These are phyloP conservation scores for Papilio helenus DNA, from an alignment of 1,140 invertebrate genomes.

Conservation along the genomic window DNA sequence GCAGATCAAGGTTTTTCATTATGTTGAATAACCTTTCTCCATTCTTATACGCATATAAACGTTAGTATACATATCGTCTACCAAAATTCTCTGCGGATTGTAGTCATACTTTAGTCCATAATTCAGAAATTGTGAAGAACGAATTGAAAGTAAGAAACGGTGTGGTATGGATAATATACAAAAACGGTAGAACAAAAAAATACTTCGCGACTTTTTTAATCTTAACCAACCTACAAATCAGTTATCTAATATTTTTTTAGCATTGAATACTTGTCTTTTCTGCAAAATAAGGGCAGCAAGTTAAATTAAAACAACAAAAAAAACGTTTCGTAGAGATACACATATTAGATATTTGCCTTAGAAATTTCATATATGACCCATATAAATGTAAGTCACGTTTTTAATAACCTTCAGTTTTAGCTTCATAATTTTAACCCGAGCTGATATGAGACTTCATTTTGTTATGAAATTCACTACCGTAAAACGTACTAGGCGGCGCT, in stretches of 20 bases:
- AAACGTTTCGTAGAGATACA: slow-evolving; percentile 58
- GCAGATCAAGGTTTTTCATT: slow-evolving; percentile 39
- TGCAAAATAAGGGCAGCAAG: too few species aligned
- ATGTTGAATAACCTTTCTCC: slow-evolving; percentile 28
- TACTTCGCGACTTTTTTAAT: too few species aligned
- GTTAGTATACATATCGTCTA: not conserved
- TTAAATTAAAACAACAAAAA: too few species aligned
- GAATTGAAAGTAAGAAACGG: not conserved
- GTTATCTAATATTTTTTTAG: too few species aligned
- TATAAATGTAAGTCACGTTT: slow-evolving; percentile 83
- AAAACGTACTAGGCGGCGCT: slow-evolving; percentile 50
- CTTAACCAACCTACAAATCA: too few species aligned
- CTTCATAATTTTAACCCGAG: slow-evolving; percentile 81
- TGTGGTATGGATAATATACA: not conserved
- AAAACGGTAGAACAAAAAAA: too few species aligned
- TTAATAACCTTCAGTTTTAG: slow-evolving; percentile 82
- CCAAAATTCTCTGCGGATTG: not conserved
- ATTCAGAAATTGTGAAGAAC: not conserved
- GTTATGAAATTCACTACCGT: slow-evolving; percentile 73
- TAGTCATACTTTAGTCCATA: not conserved
- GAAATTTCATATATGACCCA: slow-evolving; percentile 73
- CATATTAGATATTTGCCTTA: slow-evolving; percentile 60
- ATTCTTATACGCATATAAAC: slow-evolving; percentile 43
- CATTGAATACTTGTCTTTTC: too few species aligned
- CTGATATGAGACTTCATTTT: slow-evolving; percentile 81